These are phyloP conservation scores for Leptodactylus fallax DNA, from an alignment of 2,797 vertebrate species.

Conservation along the genomic window DNA sequence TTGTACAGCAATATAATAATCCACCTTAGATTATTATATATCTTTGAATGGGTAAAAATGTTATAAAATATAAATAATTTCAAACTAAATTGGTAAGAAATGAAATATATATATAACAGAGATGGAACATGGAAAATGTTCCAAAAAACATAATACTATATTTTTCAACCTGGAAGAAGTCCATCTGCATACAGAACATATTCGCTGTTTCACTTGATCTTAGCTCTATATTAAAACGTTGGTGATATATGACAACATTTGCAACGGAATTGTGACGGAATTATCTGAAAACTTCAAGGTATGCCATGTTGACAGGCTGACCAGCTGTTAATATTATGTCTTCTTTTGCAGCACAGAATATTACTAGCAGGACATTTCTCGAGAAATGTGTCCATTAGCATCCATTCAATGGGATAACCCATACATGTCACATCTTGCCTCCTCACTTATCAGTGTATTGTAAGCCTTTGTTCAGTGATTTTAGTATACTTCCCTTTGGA, in stretches of 20 bases:
- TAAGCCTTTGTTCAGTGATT: slow-evolving; percentile 21
- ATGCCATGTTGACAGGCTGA: neutral
- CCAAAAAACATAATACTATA: neutral
- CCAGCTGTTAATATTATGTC: neutral
- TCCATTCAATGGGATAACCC: neutral
- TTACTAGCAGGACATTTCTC: neutral
- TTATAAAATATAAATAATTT: neutral
- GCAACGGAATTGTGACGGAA: no score
- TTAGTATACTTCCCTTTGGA: slow-evolving; percentile 31
- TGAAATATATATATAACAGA: neutral
- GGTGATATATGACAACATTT: no score
- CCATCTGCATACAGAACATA: no score
- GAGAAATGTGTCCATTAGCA: neutral
- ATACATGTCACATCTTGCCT: neutral
- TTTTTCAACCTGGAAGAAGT: no score
- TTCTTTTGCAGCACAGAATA: neutral
- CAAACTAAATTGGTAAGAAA: neutral
- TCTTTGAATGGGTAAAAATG: neutral
- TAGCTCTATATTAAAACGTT: no score
- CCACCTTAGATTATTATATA: neutral
- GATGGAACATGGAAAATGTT: neutral
- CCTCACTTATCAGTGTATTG: neutral
- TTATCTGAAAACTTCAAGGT: neutral
- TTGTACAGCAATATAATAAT: neutral
- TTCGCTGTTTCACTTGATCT: no score